Evolutionary conservation across 1,140 invertebrate species (phyloP).

Genomic region (Frieseomelitta varia): DNA sequence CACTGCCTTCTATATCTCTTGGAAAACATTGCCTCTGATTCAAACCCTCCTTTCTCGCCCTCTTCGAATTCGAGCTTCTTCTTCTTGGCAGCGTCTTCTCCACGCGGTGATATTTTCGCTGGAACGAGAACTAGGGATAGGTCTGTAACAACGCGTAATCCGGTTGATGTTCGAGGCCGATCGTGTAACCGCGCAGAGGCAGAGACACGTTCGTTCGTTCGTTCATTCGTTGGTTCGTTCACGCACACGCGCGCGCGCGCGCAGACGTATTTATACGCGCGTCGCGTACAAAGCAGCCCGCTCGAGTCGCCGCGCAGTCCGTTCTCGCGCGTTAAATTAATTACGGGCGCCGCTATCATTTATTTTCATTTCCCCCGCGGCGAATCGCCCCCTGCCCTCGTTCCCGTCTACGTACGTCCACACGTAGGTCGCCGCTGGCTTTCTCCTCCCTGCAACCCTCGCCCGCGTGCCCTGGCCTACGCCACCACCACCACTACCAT

Average conservation of each 20-base stretch:
- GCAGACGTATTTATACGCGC: conserved; percentile 52
- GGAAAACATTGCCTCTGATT: not conserved
- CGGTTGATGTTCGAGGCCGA: not conserved
- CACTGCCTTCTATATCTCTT: no score
- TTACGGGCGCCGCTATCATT: conserved; percentile 78
- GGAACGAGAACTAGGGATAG: not conserved
- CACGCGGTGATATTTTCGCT: conserved; percentile 7
- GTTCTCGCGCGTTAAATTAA: conserved; percentile 80
- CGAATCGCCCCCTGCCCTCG: conserved; percentile 61
- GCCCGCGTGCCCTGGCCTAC: not conserved
- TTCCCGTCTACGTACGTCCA: not conserved
- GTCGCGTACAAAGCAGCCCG: conserved; percentile 62
- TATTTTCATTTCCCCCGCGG: conserved; percentile 79
- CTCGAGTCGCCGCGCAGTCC: conserved; percentile 58
- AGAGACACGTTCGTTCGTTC: not conserved
- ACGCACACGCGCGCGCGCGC: not conserved
- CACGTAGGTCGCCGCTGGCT: not conserved
- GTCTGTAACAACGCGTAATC: conserved; percentile 29
- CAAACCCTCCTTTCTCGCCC: no score
- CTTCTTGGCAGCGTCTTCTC: not conserved
- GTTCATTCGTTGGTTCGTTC: not conserved
- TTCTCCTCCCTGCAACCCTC: not conserved
- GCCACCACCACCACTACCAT: not conserved
- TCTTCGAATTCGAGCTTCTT: no score
- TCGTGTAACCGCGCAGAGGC: not conserved